These are phyloP conservation scores for Elmis aenea DNA, from an alignment of 2,888 invertebrate species.

Conservation along the genomic window DNA sequence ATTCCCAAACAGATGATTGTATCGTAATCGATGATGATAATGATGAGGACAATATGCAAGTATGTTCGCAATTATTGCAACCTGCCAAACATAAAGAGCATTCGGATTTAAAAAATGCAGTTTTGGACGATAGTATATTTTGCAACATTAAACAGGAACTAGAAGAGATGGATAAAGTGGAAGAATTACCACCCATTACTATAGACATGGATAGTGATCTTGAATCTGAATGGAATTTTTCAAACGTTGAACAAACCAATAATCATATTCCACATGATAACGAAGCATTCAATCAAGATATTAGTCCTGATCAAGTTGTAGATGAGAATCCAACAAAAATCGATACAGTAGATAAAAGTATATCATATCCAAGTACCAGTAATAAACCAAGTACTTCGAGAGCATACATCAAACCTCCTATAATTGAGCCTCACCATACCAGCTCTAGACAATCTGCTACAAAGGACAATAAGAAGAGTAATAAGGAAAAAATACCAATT, in stretches of 20 bases:
- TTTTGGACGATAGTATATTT: slow-evolving; percentile 9
- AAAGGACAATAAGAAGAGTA: too few species aligned
- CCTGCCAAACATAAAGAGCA: too few species aligned
- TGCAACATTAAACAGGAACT: slow-evolving; percentile 17
- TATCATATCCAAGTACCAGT: too few species aligned
- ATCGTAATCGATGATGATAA: slow-evolving; percentile 52
- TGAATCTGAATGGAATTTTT: background rate
- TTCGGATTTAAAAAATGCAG: background rate
- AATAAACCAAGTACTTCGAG: too few species aligned
- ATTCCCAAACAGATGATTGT: slow-evolving; percentile 44
- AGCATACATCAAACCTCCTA: slow-evolving; percentile 26
- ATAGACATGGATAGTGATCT: background rate
- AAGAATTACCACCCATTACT: background rate
- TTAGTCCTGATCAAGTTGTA: too few species aligned
- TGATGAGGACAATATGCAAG: slow-evolving; percentile 52
- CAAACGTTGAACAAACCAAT: too few species aligned
- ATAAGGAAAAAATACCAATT: too few species aligned
- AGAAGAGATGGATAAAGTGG: slow-evolving; percentile 10
- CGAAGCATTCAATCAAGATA: too few species aligned
- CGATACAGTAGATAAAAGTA: too few species aligned
- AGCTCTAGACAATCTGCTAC: slow-evolving; percentile 6
- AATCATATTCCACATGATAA: too few species aligned
- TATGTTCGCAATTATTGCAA: slow-evolving; percentile 50
- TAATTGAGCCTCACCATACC: slow-evolving; percentile 29
- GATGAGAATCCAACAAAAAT: too few species aligned